Conservation (phyloP, 2,113 vertebrate genomes). For the Thomomys bottae region DNA sequence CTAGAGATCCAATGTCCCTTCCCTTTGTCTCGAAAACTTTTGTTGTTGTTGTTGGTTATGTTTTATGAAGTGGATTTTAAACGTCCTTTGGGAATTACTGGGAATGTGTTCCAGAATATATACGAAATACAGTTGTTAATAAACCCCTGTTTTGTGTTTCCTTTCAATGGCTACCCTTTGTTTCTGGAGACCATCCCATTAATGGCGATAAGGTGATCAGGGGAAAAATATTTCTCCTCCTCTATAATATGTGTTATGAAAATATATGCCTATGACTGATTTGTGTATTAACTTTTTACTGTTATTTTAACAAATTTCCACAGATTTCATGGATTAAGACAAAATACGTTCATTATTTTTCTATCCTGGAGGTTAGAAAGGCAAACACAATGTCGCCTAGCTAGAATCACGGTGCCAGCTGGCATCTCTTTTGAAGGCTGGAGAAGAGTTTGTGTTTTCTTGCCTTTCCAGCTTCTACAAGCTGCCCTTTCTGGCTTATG, state of each 20-base stretch:
- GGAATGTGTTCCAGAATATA: background rate
- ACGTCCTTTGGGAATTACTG: background rate
- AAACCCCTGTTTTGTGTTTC: background rate
- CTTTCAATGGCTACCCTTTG: background rate
- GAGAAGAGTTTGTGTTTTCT: background rate
- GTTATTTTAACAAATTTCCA: background rate
- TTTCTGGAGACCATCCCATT: background rate
- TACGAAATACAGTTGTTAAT: background rate
- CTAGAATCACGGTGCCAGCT: background rate
- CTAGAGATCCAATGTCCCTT: background rate
- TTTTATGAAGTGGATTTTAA: background rate
- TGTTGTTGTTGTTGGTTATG: background rate
- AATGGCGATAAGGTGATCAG: background rate
- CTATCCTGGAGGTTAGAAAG: background rate
- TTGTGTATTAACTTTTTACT: background rate
- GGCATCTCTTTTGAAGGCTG: background rate
- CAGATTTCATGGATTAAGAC: background rate
- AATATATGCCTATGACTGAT: background rate
- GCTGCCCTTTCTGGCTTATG: background rate
- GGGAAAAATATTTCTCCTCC: background rate
- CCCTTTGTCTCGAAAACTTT: background rate
- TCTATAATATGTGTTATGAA: background rate
- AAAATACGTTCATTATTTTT: background rate
- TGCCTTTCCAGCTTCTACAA: background rate
- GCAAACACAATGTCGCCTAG: background rate